phyloP scores from a whole-genome alignment of 2,888 invertebrate genomes.

The Quadroppia sp. region DNA sequence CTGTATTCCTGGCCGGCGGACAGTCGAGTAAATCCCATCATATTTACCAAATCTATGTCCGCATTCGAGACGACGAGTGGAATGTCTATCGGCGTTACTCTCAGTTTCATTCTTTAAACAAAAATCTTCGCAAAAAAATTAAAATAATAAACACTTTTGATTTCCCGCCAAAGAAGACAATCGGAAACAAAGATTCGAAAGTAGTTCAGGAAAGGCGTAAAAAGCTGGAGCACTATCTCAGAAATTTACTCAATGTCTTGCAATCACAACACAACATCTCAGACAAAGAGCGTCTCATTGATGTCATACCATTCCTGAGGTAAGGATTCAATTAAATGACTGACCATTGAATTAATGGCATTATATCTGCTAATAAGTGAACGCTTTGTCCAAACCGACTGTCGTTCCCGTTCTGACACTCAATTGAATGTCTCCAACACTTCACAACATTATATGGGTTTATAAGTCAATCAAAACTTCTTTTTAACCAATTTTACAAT shows the following conservation, averaged over 20 bases:
- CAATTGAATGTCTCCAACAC: constrained; percentile 37
- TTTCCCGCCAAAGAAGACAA: constrained; percentile 90
- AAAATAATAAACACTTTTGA: constrained; percentile 63
- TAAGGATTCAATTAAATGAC: constrained; percentile 20
- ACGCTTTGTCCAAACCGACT: neutral
- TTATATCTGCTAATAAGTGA: neutral
- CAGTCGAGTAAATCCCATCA: constrained; percentile 62
- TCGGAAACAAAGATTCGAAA: constrained; percentile 69
- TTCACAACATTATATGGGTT: constrained; percentile 43
- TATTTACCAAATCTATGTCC: constrained; percentile 80
- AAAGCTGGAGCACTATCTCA: constrained; percentile 78
- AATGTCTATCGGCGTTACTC: constrained; percentile 90
- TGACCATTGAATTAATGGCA: neutral
- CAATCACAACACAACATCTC: constrained; percentile 69
- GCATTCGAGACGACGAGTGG: constrained; percentile 86
- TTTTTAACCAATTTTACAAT: neutral
- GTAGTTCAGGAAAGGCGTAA: constrained; percentile 81
- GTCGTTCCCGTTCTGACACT: constrained; percentile 36
- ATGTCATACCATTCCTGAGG: constrained; percentile 75
- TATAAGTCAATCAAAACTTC: constrained; percentile 25
- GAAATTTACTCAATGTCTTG: constrained; percentile 65
- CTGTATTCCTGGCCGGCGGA: constrained; percentile 71
- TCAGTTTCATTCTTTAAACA: constrained; percentile 81
- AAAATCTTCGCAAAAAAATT: constrained; percentile 75
- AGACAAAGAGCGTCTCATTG: constrained; percentile 70